These are phyloP conservation scores for Diplosoma virens DNA, from an alignment of 23 tunicate species.

Conservation along the genomic window DNA sequence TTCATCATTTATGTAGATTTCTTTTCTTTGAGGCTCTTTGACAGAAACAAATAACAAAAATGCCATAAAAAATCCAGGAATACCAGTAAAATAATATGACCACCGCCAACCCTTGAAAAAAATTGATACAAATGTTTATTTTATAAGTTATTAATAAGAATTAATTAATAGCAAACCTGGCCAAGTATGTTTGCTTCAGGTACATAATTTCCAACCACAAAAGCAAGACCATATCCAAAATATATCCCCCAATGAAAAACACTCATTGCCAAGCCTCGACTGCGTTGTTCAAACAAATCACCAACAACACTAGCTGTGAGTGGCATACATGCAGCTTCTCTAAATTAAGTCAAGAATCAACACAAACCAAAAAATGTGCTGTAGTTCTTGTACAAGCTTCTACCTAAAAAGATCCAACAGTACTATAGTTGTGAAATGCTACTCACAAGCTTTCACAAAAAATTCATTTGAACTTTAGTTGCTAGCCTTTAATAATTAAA, in stretches of 20 bases:
- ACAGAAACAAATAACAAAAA: constrained; percentile 41
- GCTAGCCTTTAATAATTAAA: too few relatives aligned
- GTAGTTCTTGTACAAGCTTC: too few relatives aligned
- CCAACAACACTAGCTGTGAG: constrained; percentile 81
- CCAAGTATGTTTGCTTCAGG: constrained; percentile 48
- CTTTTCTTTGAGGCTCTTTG: constrained; percentile 67
- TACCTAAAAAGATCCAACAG: too few relatives aligned
- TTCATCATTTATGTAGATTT: neutral
- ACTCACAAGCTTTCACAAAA: too few relatives aligned
- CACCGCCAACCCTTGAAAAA: constrained; percentile 75
- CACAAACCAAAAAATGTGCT: too few relatives aligned
- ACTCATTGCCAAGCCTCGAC: constrained; percentile 87
- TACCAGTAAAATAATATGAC: constrained; percentile 63
- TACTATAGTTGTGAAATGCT: too few relatives aligned
- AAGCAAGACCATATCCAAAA: constrained; percentile 90
- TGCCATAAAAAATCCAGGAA: constrained; percentile 66
- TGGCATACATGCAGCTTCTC: constrained; percentile 83
- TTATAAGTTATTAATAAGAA: too few relatives aligned
- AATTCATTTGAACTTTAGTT: too few relatives aligned
- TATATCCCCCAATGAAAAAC: constrained; percentile 94
- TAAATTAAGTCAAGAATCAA: too few relatives aligned
- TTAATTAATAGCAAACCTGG: too few relatives aligned
- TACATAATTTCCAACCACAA: constrained; percentile 74
- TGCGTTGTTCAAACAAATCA: constrained; percentile 51
- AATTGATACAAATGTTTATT: too few relatives aligned